A percentile compares a stretch with the other conserved stretches of the same genome.
Evolutionary conservation across 1,140 invertebrate species (phyloP).

Genomic region (Bombus vancouverensis): DNA sequence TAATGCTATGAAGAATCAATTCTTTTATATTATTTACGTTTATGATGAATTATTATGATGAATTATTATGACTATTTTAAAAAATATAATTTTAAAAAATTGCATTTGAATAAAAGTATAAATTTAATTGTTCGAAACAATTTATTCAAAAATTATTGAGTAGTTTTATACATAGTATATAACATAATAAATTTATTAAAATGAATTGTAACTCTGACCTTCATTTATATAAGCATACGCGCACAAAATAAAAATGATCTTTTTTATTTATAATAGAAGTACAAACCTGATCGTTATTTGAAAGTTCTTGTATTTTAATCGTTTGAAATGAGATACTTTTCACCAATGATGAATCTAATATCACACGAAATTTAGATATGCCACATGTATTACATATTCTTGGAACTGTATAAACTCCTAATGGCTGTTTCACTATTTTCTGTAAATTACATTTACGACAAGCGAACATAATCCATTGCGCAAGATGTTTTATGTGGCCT

Average conservation of each 20-base stretch:
- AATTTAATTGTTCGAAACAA: neutral
- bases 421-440: constrained; percentile 71
- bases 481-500: constrained; percentile 88
- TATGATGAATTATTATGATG: neutral
- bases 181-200: too few relatives aligned
- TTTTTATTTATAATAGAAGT: constrained; percentile 48
- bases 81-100: neutral
- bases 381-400: constrained; percentile 87
- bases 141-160: neutral
- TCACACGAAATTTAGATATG: constrained; percentile 86
- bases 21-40: neutral
- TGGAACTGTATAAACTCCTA: constrained; percentile 76
- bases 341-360: constrained; percentile 87
- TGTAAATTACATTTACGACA: constrained; percentile 81
- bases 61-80: neutral
- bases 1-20: neutral
- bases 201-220: neutral
- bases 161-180: too few relatives aligned
- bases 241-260: neutral
- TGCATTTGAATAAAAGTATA: neutral
- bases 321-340: constrained; percentile 90
- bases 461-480: constrained; percentile 90
- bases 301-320: constrained; percentile 91
- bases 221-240: neutral
- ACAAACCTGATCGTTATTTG: constrained; percentile 84